Base-by-base conservation (phyloP, 2,797 vertebrate genomes). In the Varecia variegata region DNA sequence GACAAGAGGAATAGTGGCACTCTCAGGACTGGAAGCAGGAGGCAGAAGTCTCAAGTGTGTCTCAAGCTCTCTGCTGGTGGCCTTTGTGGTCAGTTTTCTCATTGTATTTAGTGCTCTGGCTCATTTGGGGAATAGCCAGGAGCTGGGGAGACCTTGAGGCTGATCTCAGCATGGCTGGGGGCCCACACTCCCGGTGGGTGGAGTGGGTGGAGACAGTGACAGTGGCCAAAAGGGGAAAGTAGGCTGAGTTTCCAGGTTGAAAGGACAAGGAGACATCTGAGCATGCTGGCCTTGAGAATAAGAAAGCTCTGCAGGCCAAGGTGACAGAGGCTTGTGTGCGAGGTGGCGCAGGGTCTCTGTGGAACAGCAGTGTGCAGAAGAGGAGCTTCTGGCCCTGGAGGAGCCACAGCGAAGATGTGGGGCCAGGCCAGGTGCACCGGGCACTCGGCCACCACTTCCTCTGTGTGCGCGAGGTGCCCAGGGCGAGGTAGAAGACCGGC, bases 161-260 rank as follows among this genome's bases (percentile, higher is more conserved):
- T 50, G 60, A 23, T 60, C 20, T 50, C 23, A 23, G 68, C 20
- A 0, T 60, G 3, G 1, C 25, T 30, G 10, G 35, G 18, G n/a
- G 7, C 17, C 3, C 25, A 4, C 3, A 2, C 3, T 1, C 4
- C 25, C 10, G 7, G 4, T 65, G 43, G 50, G 17, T 7, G 27
- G 38, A 68, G 11, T 38, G 47, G 35, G 5, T 40, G n/a, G 30
- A 10, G 23, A 15, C 4, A 38, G 45, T 27, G 11, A 14, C 12
- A 43, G 7, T 6, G 40, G 43, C 15, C 17, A 43, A 32, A 17
- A 18, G 32, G 50, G 43, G 30, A 58, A 93, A 85, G 12, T 3
- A 30, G 45, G 45, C 27, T 35, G 6, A 25, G 3, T 38, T 85
- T 65, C 67, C 32, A 11, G 20, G 35, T 82, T 10, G 25, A n/a